Evolutionary conservation across 2,797 vertebrate genomes (phyloP).

Genomic region (Microcaecilia unicolor): DNA sequence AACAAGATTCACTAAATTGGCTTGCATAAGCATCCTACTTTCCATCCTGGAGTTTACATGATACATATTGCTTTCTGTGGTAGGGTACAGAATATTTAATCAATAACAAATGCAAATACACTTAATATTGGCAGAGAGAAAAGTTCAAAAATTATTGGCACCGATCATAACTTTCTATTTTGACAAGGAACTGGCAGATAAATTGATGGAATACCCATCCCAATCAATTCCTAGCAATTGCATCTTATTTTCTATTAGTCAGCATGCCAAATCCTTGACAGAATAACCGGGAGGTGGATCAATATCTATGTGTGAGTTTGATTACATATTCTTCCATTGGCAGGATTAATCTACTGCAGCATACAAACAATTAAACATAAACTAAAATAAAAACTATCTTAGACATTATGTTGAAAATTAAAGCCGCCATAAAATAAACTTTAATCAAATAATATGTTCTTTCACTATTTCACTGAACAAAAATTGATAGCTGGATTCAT

Average conservation of each 20-base stretch:
- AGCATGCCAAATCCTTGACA: constrained; percentile 17
- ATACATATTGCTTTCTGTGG: no score
- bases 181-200: constrained; percentile 8
- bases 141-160: constrained; percentile 8
- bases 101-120: no score
- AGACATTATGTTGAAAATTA: constrained; percentile 3
- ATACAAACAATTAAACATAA: no score
- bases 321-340: constrained; percentile 8
- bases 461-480: no score
- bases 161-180: constrained; percentile 7
- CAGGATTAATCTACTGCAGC: not conserved
- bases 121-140: not conserved
- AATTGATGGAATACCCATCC: constrained; percentile 17
- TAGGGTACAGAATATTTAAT: no score
- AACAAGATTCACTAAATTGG: no score
- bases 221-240: constrained; percentile 24
- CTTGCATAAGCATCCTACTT: no score
- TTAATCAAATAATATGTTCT: no score
- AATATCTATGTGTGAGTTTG: constrained; percentile 16
- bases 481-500: no score
- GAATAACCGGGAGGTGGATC: constrained; percentile 27
- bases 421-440: no score
- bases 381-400: not conserved
- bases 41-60: no score
- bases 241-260: constrained; percentile 26